Base-by-base conservation (phyloP, 2,797 vertebrate genomes). In the Choloepus didactylus region DNA sequence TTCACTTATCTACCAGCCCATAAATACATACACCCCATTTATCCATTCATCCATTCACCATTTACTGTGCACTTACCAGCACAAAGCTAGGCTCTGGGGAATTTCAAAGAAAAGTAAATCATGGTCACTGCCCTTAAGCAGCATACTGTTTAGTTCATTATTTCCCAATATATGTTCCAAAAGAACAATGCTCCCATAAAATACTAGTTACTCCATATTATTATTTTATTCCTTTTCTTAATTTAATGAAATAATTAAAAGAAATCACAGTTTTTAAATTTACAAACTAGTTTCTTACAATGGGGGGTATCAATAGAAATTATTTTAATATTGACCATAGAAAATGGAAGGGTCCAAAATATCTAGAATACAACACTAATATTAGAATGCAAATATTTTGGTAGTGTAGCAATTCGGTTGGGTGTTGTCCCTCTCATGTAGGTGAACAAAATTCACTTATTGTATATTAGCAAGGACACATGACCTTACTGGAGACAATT, bases 241-340 rank as follows among this genome's bases (percentile, higher is more conserved):
- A 25, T 92, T 94, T 87, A 96, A 35, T 86, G 1, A 1, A 92
- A 90, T 64, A 85, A 51, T 51, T 44, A 21, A 72, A 86, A 80
- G 0, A 88, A 64, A 41, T 31, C 12, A 64, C 14, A 56, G 3
- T 86, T 92, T 95, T 91, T 15, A 44, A 62, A 90, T 84, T 88
- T 27, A 1, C 2, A 90, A 89, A 73, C 9, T 85, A 35, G 5
- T 31, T 88, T 86, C 77, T 82, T 66, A 60, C 18, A 12, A 41
- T 27, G 91, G 12, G 29, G 9, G 51, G 38, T 56, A 14, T 72
- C 95, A 89, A 60, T 16, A 73, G 6, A 95, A 79, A 54, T 0
- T n/a, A 93, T 76, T 93, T 95, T 93, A 73, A 83, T 80, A 75
- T 67, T 89, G 38, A 70, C 16, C 23, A 46, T 93, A 62, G 62